Evolutionary conservation across 2,797 vertebrate species (phyloP), one percentile per base, ranked within the genome.

Genomic region (Loris lydekkerianus): DNA sequence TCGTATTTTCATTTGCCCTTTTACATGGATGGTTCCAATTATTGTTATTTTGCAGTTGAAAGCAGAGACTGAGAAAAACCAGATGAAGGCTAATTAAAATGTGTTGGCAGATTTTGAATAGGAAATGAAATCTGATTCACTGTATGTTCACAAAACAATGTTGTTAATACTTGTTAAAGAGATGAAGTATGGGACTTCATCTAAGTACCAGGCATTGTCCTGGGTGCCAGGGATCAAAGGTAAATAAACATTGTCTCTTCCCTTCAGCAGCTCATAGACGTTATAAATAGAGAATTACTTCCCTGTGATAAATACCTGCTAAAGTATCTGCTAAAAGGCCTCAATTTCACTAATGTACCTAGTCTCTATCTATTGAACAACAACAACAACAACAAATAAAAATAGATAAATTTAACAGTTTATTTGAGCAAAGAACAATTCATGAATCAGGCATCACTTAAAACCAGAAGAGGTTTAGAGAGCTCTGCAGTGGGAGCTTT

Each of bases 21-120:
- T 88, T 77, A 81, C 2, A 63, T 70, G 80, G 3, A 78, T 86
- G 14, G 3, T 29, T 53, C 77, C 86, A 46, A 82, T 94, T 96
- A 94, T 93, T 94, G 34, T 73, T 95, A 94, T 73, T 93, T 91
- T 97, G 23, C 70, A 46, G 1, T 53, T 85, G 56, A 61, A 91
- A 93, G 65, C 31, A 95, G 14, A 87, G n/a, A 40, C 43, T 86
- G 18, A 56, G 25, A 76, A 86, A 70, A 93, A 92, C 27, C 31
- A 92, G 31, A 58, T 90, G 46, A 94, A 91, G 25, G 63, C 34
- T 56, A 81, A 92, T 77, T 93, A 89, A 93, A 92, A 72, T 77
- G 18, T 76, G 11, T 73, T 87, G 61, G 29, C 58, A 87, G 46
- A 80, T 91, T 80, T 81, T 17, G n/a, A 15, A 53, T 82, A 63